These are phyloP conservation scores for Ceratitis capitata DNA, from an alignment of 1,140 invertebrate genomes.

Conservation along the genomic window DNA sequence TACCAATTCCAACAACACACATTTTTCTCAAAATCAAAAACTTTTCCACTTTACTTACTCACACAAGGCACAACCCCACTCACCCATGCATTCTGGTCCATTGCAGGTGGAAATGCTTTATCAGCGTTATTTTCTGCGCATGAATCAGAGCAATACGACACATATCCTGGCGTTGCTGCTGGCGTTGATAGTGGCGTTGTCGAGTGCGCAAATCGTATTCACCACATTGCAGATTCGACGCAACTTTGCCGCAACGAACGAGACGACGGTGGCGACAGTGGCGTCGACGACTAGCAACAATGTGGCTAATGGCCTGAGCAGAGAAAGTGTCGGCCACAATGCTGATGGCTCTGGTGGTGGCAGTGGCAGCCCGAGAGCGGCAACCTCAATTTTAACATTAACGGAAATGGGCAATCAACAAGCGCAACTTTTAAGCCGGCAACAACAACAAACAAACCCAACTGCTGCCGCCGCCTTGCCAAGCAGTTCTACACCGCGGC, in stretches of 20 bases:
- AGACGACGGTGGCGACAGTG: no score
- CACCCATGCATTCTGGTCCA: background rate
- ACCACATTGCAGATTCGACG: conserved; percentile 57
- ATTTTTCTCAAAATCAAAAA: background rate
- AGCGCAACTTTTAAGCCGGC: background rate
- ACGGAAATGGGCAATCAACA: conserved; percentile 21
- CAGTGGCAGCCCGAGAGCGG: background rate
- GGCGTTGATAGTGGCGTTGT: conserved; percentile 74
- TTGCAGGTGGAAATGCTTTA: conserved; percentile 87
- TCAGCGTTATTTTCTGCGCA: conserved; percentile 90
- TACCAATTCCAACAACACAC: background rate
- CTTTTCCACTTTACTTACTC: conserved; percentile 36
- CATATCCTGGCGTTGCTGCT: conserved; percentile 82
- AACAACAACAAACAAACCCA: background rate
- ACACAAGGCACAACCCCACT: no score
- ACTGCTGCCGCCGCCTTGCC: background rate
- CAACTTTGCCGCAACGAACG: conserved; percentile 38
- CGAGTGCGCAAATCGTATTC: conserved; percentile 68
- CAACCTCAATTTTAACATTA: background rate
- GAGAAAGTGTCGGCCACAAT: background rate
- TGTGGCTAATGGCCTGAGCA: background rate
- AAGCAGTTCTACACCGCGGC: background rate
- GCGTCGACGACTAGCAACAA: no score
- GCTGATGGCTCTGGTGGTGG: background rate
- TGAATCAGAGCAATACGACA: conserved; percentile 91